Percentiles rank a stretch among this genome's conserved stretches.
phyloP scores from a whole-genome alignment of 2,797 vertebrate genomes.

The Acipenser oxyrinchus region DNA sequence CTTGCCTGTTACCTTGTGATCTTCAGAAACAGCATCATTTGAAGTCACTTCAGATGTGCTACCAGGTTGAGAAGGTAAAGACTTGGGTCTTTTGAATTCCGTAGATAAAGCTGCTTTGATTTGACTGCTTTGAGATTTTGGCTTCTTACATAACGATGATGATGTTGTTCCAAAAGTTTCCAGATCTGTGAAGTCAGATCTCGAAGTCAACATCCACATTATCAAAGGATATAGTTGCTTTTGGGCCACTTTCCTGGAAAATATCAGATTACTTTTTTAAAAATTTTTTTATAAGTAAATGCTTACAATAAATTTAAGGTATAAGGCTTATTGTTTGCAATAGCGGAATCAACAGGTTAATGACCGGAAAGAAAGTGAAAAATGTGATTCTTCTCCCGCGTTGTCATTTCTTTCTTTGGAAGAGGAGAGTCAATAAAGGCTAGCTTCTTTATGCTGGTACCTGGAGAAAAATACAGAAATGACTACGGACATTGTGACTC shows the following conservation, averaged over 20 bases:
- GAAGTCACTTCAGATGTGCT: neutral
- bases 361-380: constrained; percentile 46
- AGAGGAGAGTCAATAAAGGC: constrained; percentile 85
- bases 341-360: too few relatives aligned
- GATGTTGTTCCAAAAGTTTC: constrained; percentile 80
- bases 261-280: neutral
- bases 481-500: too few relatives aligned
- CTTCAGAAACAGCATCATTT: too few relatives aligned
- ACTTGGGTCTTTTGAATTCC: too few relatives aligned
- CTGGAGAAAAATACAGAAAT: constrained; percentile 41
- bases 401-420: constrained; percentile 70
- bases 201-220: constrained; percentile 65
- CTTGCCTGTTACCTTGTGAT: too few relatives aligned
- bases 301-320: too few relatives aligned
- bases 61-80: constrained; percentile 5
- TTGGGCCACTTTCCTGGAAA: constrained; percentile 42
- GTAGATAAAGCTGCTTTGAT: constrained; percentile 5
- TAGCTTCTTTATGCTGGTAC: constrained; percentile 57
- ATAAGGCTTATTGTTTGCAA: too few relatives aligned
- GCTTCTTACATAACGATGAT: constrained; percentile 26
- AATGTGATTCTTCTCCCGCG: constrained; percentile 77
- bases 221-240: constrained; percentile 47
- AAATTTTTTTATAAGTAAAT: too few relatives aligned
- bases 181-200: constrained; percentile 76
- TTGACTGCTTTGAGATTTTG: constrained; percentile 28